Conservation (phyloP, 2,113 vertebrate genomes). For the Oreochromis niloticus region DNA sequence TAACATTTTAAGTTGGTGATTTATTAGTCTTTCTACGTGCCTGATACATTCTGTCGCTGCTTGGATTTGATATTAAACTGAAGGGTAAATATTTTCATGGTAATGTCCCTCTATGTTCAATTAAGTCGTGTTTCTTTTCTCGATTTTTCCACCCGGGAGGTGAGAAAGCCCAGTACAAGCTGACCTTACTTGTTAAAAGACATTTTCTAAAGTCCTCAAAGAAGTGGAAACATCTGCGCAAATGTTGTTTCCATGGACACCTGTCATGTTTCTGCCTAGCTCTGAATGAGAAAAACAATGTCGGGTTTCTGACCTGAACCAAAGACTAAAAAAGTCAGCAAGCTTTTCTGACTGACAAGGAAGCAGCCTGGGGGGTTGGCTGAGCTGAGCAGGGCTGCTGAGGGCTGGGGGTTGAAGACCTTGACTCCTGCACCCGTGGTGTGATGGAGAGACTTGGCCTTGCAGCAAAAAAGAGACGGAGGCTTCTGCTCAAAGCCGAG, state of each 20-base stretch:
- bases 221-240: slow-evolving; percentile 52
- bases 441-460: slow-evolving; percentile 73
- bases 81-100: background rate
- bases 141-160: background rate
- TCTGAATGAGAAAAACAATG: slow-evolving; percentile 55
- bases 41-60: background rate
- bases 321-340: slow-evolving; percentile 53
- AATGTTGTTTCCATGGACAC: slow-evolving; percentile 73
- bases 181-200: slow-evolving; percentile 30
- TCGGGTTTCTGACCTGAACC: slow-evolving; percentile 59
- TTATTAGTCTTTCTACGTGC: background rate
- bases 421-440: slow-evolving; percentile 65
- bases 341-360: slow-evolving; percentile 63
- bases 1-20: background rate
- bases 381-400: slow-evolving; percentile 49
- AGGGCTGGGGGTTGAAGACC: slow-evolving; percentile 65
- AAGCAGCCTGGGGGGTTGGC: slow-evolving; percentile 62
- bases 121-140: background rate
- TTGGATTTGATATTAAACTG: background rate
- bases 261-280: slow-evolving; percentile 62
- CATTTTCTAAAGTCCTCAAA: slow-evolving; percentile 51
- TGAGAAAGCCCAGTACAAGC: background rate
- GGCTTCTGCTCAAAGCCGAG: slow-evolving; percentile 54
- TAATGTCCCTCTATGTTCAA: background rate
- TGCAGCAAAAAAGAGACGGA: slow-evolving; percentile 58